Conservation (phyloP, 64 coral and sea anemone genomes). For the Montipora capricornis region DNA sequence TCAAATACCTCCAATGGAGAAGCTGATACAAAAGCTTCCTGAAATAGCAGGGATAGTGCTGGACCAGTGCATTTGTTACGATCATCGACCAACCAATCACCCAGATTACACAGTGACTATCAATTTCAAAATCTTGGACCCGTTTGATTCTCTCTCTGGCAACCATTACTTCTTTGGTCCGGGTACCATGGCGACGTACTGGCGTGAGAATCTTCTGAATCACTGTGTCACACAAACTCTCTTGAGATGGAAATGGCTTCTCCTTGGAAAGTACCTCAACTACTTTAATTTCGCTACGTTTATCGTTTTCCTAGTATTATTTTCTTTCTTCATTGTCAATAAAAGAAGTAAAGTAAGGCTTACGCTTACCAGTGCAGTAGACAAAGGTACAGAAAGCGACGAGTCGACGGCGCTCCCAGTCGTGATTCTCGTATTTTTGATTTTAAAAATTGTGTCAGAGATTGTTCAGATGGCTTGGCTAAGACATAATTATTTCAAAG, state of each 20-base stretch:
- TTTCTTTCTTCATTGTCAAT: conserved; percentile 73
- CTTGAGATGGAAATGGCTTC: conserved; percentile 77
- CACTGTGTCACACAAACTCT: conserved; percentile 71
- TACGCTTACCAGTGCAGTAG: conserved; percentile 3
- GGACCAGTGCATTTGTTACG: conserved; percentile 61
- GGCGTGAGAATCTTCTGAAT: conserved; percentile 75
- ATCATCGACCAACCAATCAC: conserved; percentile 37
- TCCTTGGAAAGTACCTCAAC: conserved; percentile 70
- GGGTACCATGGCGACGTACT: conserved; percentile 57
- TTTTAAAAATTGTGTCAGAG: conserved; percentile 50
- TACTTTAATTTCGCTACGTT: conserved; percentile 65
- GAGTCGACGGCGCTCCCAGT: conserved; percentile 13
- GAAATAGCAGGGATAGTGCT: conserved; percentile 76
- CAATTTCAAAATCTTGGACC: conserved; percentile 56
- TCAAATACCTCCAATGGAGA: conserved; percentile 71
- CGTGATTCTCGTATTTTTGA: conserved; percentile 29
- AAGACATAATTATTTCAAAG: conserved; percentile 61
- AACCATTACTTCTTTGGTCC: conserved; percentile 61
- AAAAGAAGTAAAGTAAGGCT: conserved; percentile 65
- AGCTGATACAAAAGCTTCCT: conserved; percentile 79
- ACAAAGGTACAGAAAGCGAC: conserved; percentile 11
- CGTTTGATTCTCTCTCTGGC: conserved; percentile 6
- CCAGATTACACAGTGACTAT: conserved; percentile 71
- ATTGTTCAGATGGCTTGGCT: conserved; percentile 61
- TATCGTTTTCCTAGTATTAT: conserved; percentile 65